Evolutionary conservation across 2,113 vertebrate species (phyloP).

Genomic region (Sterna hirundo): DNA sequence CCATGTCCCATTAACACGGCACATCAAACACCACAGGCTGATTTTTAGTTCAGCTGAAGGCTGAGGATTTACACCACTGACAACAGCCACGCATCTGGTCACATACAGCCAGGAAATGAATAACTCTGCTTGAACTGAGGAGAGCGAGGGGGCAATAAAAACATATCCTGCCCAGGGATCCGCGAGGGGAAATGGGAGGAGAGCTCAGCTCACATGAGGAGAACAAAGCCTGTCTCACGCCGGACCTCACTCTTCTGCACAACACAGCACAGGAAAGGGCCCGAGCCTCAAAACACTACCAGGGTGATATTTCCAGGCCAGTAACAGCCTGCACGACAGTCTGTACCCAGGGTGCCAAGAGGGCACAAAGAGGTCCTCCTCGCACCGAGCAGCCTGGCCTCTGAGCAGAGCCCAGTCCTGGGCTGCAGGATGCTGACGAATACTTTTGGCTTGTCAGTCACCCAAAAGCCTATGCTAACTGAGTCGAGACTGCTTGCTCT

Average conservation of each 20-base stretch:
- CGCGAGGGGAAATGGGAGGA: not conserved
- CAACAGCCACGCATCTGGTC: constrained; percentile 13
- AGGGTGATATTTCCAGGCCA: not conserved
- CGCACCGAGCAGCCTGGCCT: not conserved
- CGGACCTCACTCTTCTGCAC: not conserved
- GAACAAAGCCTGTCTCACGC: not conserved
- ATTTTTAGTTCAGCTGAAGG: not conserved
- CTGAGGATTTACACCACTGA: constrained; percentile 20
- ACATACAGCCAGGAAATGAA: constrained; percentile 40
- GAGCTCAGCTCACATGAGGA: not conserved
- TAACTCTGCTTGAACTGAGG: constrained; percentile 12
- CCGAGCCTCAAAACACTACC: not conserved
- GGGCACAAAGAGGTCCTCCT: not conserved
- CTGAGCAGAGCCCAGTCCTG: not conserved
- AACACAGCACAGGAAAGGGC: constrained; percentile 7
- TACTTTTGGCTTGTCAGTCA: not conserved
- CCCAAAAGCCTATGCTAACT: not conserved
- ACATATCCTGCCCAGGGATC: constrained; percentile 35
- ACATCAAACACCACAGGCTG: constrained; percentile 14
- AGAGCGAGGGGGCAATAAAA: constrained; percentile 2
- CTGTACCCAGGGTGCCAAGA: not conserved
- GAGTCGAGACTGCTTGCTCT: not conserved
- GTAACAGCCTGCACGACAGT: not conserved
- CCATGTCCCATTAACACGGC: not conserved
- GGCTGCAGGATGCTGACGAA: not conserved